A percentile compares a stretch with the other conserved stretches of the same genome.
Evolutionary conservation across 2,888 invertebrate genomes (phyloP).

Genomic region (Macrophya annulata): DNA sequence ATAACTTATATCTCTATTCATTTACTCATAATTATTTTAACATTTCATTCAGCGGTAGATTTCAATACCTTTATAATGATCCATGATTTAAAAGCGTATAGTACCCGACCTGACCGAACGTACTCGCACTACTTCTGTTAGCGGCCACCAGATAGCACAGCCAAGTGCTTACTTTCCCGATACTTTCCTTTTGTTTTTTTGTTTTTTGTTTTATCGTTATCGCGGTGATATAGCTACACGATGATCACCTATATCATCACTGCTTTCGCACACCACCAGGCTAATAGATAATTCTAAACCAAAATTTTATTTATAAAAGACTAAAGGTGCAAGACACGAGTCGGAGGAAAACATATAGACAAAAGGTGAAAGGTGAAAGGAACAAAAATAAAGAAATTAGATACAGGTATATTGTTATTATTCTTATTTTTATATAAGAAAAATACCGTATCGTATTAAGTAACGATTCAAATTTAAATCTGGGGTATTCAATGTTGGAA

Average conservation of each 20-base stretch:
- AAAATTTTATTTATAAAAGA: background rate
- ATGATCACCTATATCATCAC: slow-evolving; percentile 21
- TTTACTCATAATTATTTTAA: no score
- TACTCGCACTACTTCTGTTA: no score
- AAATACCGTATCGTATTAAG: background rate
- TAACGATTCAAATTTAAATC: background rate
- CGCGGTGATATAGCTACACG: background rate
- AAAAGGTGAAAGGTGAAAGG: background rate
- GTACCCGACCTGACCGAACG: no score
- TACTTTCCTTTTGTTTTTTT: background rate
- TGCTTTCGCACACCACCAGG: slow-evolving; percentile 10
- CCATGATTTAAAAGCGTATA: no score
- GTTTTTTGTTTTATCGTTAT: background rate
- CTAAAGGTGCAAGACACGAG: slow-evolving; percentile 25
- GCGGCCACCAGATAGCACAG: no score
- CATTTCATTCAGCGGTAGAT: no score
- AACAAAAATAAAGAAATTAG: background rate
- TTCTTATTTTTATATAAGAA: background rate
- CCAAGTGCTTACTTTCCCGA: no score
- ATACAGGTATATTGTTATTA: background rate
- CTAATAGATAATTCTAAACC: background rate
- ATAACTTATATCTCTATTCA: no score
- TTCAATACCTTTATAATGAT: no score
- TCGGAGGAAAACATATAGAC: background rate
- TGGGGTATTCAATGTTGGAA: background rate